phyloP scores from a whole-genome alignment of 2,888 invertebrate species.

The Cyclophora albipunctata region DNA sequence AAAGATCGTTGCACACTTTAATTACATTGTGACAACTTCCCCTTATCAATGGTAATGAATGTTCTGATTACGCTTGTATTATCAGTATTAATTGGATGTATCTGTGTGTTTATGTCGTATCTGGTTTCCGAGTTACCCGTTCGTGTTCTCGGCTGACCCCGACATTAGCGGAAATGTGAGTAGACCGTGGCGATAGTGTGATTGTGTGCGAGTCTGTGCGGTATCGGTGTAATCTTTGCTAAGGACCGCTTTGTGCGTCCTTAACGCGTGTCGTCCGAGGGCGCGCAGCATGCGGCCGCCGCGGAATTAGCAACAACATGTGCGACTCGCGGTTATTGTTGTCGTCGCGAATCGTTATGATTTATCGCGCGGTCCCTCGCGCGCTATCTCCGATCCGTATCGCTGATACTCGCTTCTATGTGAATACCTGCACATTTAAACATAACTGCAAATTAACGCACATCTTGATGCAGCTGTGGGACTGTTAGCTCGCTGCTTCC shows the following conservation, averaged over 20 bases:
- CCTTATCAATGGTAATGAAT: slow-evolving; percentile 19
- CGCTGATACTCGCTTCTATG: slow-evolving; percentile 19
- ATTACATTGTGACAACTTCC: slow-evolving; percentile 6
- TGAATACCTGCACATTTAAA: slow-evolving; percentile 17
- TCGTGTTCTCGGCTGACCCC: slow-evolving; percentile 14
- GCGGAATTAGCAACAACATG: slow-evolving; percentile 54
- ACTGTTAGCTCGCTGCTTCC: slow-evolving; percentile 7
- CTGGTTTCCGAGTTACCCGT: slow-evolving; percentile 11
- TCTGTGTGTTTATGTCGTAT: slow-evolving; percentile 13
- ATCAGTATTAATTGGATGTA: slow-evolving; percentile 13
- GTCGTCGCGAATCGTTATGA: slow-evolving; percentile 43
- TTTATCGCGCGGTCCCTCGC: slow-evolving; percentile 36
- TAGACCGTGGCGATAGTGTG: slow-evolving; percentile 17
- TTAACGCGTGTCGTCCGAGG: slow-evolving; percentile 17
- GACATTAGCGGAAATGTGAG: slow-evolving; percentile 20
- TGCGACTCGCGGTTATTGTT: slow-evolving; percentile 46
- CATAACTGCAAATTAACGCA: slow-evolving; percentile 22
- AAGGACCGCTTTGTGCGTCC: slow-evolving; percentile 14
- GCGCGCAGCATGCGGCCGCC: slow-evolving; percentile 44
- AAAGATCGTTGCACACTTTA: neutral
- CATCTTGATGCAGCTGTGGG: slow-evolving; percentile 13
- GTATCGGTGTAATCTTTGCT: slow-evolving; percentile 13
- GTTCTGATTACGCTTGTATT: slow-evolving; percentile 7
- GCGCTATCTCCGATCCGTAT: slow-evolving; percentile 34
- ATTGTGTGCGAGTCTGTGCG: slow-evolving; percentile 14